These are phyloP conservation scores for Drosophila ercepeae DNA, from an alignment of 1,140 invertebrate species.

Conservation along the genomic window DNA sequence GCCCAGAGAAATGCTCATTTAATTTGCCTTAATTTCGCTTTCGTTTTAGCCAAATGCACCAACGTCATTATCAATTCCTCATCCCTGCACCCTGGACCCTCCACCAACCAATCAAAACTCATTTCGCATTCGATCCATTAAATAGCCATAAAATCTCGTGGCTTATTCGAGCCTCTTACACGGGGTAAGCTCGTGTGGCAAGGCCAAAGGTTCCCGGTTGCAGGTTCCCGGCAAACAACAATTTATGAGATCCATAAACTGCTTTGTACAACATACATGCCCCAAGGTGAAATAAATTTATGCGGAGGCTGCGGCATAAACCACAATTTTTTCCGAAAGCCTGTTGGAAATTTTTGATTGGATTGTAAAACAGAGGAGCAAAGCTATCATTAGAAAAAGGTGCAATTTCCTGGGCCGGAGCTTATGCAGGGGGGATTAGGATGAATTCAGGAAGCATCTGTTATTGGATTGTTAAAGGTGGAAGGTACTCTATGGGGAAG, in stretches of 20 bases:
- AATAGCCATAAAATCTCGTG: constrained; percentile 58
- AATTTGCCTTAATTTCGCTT: constrained; percentile 72
- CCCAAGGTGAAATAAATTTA: constrained; percentile 77
- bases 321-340: constrained; percentile 43
- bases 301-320: constrained; percentile 56
- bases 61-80: constrained; percentile 39
- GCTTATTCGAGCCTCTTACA: constrained; percentile 8
- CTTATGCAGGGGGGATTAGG: constrained; percentile 13
- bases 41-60: constrained; percentile 69
- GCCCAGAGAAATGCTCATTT: constrained; percentile 42
- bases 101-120: constrained; percentile 2
- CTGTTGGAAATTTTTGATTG: constrained; percentile 42
- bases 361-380: constrained; percentile 45
- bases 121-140: constrained; percentile 62
- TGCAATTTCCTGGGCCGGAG: constrained; percentile 30
- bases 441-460: constrained; percentile 20
- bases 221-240: constrained; percentile 63
- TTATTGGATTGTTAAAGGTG: neutral
- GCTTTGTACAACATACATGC: constrained; percentile 21
- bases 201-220: constrained; percentile 59
- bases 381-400: constrained; percentile 62
- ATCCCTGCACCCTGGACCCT: neutral
- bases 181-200: constrained; percentile 33
- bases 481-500: neutral
- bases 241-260: constrained; percentile 74